Base-by-base conservation (phyloP, 2,888 invertebrate genomes). In the Phalera bucephala region DNA sequence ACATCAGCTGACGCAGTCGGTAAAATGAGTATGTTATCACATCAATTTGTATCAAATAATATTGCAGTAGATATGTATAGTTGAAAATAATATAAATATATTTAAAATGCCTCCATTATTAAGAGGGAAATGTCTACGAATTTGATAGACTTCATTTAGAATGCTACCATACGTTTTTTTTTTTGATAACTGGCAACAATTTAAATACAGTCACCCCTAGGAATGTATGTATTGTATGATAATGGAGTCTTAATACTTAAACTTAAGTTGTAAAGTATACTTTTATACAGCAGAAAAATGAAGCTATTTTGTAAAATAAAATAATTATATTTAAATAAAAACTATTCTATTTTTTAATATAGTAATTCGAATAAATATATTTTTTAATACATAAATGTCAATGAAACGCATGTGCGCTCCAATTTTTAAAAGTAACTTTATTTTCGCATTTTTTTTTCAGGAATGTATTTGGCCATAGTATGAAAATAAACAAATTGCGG, bases 331-430 rank as follows among this genome's bases (percentile, higher is more conserved):
- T 42, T 41, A 33, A 31, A 14, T 39, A 38, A 57, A 42, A 25
- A 36, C 40, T 52, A 52, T 45, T 58, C 17, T 52, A 49, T 47
- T 43, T 55, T n/a, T 43, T 37, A 42, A 39, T 33, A 42, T 52
- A n/a, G n/a, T n/a, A 54, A 45, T 45, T 52, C 38, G 45, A 52
- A 60, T 58, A 50, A 64, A 62, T 64, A 63, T 49, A 45, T 52
- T 34, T 36, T 46, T 25, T 40, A 45, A 45, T 48, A 50, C 23
- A 45, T 45, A 36, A 33, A 38, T 38, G 19, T 25, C 32, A 44
- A 58, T 50, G 35, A 38, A 52, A 49, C 45, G 40, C 45, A 21
- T 33, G 17, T 57, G 67, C 55, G 59, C 65, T 59, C 55, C n/a
- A n/a, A n/a, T n/a, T n/a, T n/a, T n/a, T n/a, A n/a, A n/a, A n/a